Evolutionary conservation across 1,140 invertebrate genomes (phyloP), one percentile per base, ranked within the genome.

Genomic region (Bombus waltoni): DNA sequence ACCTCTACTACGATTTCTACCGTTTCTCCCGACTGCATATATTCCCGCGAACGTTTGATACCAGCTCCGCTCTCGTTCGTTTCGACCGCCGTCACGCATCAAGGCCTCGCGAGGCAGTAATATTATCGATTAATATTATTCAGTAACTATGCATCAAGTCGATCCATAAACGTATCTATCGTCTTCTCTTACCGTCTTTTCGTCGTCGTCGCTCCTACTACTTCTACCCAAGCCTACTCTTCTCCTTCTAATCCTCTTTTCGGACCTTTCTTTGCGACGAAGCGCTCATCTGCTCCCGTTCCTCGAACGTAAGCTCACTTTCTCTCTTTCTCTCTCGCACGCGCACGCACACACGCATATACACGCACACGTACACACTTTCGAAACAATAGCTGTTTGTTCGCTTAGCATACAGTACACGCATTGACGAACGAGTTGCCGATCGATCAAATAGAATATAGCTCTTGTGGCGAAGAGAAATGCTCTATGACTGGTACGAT

Each of bases 71-170:
- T 72, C 53, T 40, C 79, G 70, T 79, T 85, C 68, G 78, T 89
- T 35, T 57, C 83, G 88, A 89, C 91, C 93, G 91, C 89, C 94
- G 92, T 83, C 93, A 93, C 92, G 84, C 87, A 93, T 94, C 93
- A 95, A 95, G 94, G 94, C 94, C 94, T 95, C 93, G 93, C 93
- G 92, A 95, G 94, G 94, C 94, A 94, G 93, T 93, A 93, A 85
- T 93, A 91, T 92, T 92, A 90, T 90, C 87, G 85, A 91, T 93
- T 88, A 93, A 92, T 87, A 89, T 92, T 91, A 85, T n/a, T 89
- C 76, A 87, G 76, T 91, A 92, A 86, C 87, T 93, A 92, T 93
- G 90, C 87, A 91, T 91, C 89, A 88, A 92, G 89, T 93, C 91
- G 91, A 88, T 93, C 90, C 85, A 92, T 93, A 88, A 92, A 91